These are phyloP conservation scores for Paracentrotus lividus DNA, from an alignment of 53 echinoderm and acorn worm species.

Conservation along the genomic window DNA sequence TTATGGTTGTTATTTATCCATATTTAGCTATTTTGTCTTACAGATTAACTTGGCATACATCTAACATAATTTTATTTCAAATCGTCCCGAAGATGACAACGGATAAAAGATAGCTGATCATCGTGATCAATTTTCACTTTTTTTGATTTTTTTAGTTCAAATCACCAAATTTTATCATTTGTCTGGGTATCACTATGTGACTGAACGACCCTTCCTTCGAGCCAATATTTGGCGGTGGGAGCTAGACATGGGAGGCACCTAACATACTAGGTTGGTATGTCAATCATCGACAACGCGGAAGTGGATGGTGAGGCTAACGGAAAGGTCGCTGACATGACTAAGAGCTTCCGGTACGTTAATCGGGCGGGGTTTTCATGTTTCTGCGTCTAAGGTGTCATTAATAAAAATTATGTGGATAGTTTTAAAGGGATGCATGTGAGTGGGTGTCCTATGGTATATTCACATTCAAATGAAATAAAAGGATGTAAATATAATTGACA, in stretches of 20 bases:
- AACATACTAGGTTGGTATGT: neutral
- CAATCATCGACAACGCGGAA: conserved; percentile 56
- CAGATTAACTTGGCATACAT: too few species aligned
- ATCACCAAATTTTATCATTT: too few species aligned
- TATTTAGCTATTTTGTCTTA: too few species aligned
- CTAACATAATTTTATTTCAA: too few species aligned
- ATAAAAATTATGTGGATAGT: neutral
- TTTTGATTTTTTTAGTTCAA: too few species aligned
- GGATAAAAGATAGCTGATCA: too few species aligned
- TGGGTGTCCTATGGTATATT: neutral
- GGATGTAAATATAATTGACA: neutral
- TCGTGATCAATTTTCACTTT: too few species aligned
- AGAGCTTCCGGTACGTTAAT: conserved; percentile 56
- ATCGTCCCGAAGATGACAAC: too few species aligned
- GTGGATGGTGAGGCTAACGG: conserved; percentile 40
- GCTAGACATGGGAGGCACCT: neutral
- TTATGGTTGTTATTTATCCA: too few species aligned
- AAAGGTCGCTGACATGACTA: conserved; percentile 65
- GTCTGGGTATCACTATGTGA: too few species aligned
- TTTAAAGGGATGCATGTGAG: neutral
- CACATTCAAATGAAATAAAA: neutral
- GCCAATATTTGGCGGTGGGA: neutral
- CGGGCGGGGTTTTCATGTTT: conserved; percentile 49
- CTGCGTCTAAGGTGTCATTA: conserved; percentile 6
- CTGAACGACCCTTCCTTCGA: neutral